A percentile compares a stretch with the other conserved stretches of the same genome.
These are phyloP conservation scores for Noctua pronuba DNA, from an alignment of 2,888 invertebrate genomes.

Conservation along the genomic window DNA sequence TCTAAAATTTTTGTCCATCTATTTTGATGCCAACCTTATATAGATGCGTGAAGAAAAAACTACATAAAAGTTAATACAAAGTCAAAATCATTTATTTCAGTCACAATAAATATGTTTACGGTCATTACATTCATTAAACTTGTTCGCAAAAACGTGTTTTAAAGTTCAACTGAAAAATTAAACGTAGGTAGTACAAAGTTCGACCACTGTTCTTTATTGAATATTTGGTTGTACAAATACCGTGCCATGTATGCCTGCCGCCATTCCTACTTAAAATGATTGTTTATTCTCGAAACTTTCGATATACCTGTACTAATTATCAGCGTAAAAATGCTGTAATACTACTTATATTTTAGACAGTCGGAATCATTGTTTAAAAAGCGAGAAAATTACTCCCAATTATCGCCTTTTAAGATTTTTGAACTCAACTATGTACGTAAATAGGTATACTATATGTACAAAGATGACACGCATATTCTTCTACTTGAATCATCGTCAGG, in stretches of 20 bases:
- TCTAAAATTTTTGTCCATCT: too few species aligned
- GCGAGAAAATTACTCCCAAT: constrained; percentile 19
- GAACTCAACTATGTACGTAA: neutral
- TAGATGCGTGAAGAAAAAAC: too few species aligned
- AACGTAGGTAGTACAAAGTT: neutral
- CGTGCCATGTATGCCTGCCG: neutral
- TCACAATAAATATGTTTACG: neutral
- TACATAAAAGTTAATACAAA: too few species aligned
- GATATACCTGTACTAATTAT: neutral
- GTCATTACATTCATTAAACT: too few species aligned
- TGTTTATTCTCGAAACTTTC: neutral
- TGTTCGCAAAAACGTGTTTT: too few species aligned
- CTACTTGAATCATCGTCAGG: constrained; percentile 50
- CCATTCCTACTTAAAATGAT: neutral
- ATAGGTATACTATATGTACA: neutral
- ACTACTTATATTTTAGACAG: neutral
- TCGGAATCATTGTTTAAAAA: constrained; percentile 8
- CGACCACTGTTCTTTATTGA: neutral
- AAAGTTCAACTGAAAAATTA: neutral
- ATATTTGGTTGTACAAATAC: neutral
- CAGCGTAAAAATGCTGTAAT: neutral
- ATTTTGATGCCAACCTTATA: too few species aligned
- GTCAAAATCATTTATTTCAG: too few species aligned
- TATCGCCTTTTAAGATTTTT: constrained; percentile 9
- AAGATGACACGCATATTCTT: constrained; percentile 48